A percentile compares a stretch with the other conserved stretches of the same genome.
These are phyloP conservation scores for Mantis religiosa DNA, from an alignment of 2,888 invertebrate genomes.

Conservation along the genomic window DNA sequence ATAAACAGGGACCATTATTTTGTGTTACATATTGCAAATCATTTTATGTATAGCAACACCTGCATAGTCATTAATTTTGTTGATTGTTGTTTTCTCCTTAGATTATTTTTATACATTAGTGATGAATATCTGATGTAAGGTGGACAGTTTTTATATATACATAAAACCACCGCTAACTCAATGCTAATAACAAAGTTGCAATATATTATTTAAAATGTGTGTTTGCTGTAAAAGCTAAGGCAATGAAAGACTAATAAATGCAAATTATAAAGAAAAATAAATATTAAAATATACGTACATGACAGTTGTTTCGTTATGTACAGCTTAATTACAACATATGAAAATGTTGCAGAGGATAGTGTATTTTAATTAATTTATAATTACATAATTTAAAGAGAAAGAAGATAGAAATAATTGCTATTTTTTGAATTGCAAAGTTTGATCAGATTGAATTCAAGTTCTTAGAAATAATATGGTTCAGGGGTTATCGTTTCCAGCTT, in stretches of 20 bases:
- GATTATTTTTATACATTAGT: not conserved
- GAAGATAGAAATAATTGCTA: not conserved
- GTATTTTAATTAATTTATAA: slow-evolving; percentile 11
- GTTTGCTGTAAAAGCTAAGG: not conserved
- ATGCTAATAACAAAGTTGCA: not conserved
- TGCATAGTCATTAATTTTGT: not conserved
- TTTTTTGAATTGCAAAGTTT: not conserved
- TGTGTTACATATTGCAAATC: not conserved
- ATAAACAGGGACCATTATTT: slow-evolving; percentile 2
- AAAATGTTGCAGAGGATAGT: not conserved
- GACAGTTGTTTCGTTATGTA: not conserved
- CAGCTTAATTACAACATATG: not conserved
- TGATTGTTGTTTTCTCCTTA: not conserved
- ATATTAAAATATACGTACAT: not conserved
- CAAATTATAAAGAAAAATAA: not conserved
- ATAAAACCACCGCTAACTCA: not conserved
- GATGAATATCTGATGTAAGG: not conserved
- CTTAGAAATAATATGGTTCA: slow-evolving; percentile 9
- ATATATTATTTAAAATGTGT: not conserved
- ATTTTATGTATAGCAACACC: not conserved
- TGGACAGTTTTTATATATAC: not conserved
- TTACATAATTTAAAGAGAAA: not conserved
- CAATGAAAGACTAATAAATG: not conserved
- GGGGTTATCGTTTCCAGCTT: slow-evolving; percentile 20
- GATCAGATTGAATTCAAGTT: not conserved